Evolutionary conservation across 2,113 vertebrate species (phyloP), one percentile per base, ranked within the genome.

Genomic region (Manacus vitellinus): DNA sequence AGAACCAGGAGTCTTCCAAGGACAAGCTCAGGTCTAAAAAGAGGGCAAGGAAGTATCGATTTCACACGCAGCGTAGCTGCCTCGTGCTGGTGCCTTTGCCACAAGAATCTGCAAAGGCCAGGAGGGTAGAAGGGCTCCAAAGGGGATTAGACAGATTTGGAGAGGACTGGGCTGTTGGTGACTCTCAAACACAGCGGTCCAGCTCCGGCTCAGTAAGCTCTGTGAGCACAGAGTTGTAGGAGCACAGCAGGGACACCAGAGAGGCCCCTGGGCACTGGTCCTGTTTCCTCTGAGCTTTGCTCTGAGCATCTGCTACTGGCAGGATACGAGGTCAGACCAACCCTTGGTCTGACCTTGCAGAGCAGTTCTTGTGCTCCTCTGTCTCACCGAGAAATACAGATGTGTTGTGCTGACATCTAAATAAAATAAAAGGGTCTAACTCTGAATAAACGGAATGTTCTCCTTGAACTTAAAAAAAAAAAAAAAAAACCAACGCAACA

Each of bases 381-480:
- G 47, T 65, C 73, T 92, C 88, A 91, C 82, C 4, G 5, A 89
- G 85, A 93, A 84, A 55, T 96, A 94, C 94, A 92, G 89, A 96
- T 94, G 92, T 83, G 72, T 85, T 55, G 47, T 80, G 43, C 78
- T 88, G 83, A 88, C 79, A 86, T 84, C 81, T 79, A 92, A 96
- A 96, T 94, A 93, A 95, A 94, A 95, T 86, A 86, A 94, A 95
- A 92, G 44, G 70, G 22, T 83, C 78, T 89, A 81, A 91, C 47
- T 90, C 75, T 85, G 94, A 96, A 95, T 95, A 97, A 96, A 96
- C 44, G 1, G 35, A 81, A 94, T 95, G 92, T 97, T 95, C 90
- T 74, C 83, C 88, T 93, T 96, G 96, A 96, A 91, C 76, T 80
- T 71, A 54, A 79, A 81, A 87, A 70, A 51, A 70, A 68, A 86